Conservation (phyloP, 2,888 invertebrate genomes). For the Amphipyra berbera region DNA sequence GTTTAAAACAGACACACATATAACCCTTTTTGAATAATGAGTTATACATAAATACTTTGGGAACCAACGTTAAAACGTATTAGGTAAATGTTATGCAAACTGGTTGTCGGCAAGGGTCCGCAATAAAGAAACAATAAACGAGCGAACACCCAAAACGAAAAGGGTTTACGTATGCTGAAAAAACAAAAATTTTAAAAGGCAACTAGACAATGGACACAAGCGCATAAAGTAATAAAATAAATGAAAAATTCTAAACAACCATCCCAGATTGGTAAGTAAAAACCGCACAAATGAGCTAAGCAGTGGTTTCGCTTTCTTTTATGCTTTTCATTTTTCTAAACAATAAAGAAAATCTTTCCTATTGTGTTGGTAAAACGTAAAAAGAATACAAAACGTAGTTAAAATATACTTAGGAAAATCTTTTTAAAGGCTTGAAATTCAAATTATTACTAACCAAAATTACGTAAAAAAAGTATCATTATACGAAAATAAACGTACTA, state of each 20-base stretch:
- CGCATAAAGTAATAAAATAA: conserved; percentile 74
- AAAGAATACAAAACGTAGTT: conserved; percentile 17
- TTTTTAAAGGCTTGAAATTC: background rate
- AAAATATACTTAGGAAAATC: conserved; percentile 11
- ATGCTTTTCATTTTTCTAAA: conserved; percentile 65
- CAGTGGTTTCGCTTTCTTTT: conserved; percentile 73
- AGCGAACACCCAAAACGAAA: conserved; percentile 79
- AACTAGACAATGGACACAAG: conserved; percentile 78
- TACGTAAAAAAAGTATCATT: background rate
- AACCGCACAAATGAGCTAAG: conserved; percentile 71
- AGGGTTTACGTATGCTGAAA: conserved; percentile 75
- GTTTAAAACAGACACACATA: conserved; percentile 34
- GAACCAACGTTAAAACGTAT: conserved; percentile 67
- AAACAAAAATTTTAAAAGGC: conserved; percentile 70
- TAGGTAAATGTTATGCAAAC: conserved; percentile 78
- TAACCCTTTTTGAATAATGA: conserved; percentile 46
- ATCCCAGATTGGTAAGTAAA: conserved; percentile 68
- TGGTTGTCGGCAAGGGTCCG: conserved; percentile 74
- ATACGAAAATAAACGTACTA: background rate
- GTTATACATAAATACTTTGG: conserved; percentile 56
- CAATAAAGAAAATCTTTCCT: conserved; percentile 54
- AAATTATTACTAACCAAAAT: background rate
- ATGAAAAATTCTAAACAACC: conserved; percentile 74
- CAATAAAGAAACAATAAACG: conserved; percentile 81
- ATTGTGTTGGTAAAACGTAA: conserved; percentile 38